phyloP scores from a whole-genome alignment of 2,888 invertebrate species.

The Hermaeophaga mercurialis region DNA sequence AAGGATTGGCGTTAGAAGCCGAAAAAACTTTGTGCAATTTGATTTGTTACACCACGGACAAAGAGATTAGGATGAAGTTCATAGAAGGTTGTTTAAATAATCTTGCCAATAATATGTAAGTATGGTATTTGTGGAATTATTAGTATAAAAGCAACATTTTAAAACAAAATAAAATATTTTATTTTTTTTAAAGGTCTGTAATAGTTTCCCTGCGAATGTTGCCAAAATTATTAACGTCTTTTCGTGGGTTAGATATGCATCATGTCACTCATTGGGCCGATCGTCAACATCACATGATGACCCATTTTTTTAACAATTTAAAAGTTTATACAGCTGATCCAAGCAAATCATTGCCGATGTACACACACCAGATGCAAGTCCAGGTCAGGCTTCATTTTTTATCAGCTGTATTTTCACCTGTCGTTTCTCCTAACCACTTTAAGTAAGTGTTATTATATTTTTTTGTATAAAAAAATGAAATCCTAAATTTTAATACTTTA shows the following conservation, averaged over 20 bases:
- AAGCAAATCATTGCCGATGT: constrained; percentile 57
- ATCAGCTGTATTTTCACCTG: constrained; percentile 87
- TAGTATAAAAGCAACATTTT: too few species aligned
- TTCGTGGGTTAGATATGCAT: constrained; percentile 85
- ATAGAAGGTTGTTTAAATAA: constrained; percentile 94
- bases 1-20: constrained; percentile 90
- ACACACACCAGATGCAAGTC: constrained; percentile 84
- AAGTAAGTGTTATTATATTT: constrained; percentile 59
- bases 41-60: constrained; percentile 88
- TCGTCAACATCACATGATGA: constrained; percentile 90
- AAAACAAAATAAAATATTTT: too few species aligned
- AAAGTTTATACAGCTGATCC: constrained; percentile 69
- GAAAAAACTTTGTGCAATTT: constrained; percentile 90
- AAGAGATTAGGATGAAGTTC: constrained; percentile 88
- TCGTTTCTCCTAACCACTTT: constrained; percentile 89
- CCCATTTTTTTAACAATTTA: constrained; percentile 87
- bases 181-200: constrained; percentile 76
- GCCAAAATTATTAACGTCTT: constrained; percentile 88
- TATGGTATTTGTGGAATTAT: too few species aligned
- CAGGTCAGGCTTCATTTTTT: constrained; percentile 91
- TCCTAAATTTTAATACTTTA: constrained; percentile 16
- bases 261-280: constrained; percentile 93
- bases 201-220: constrained; percentile 86
- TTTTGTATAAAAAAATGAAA: not conserved
- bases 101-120: constrained; percentile 78